A percentile compares a stretch with the other conserved stretches of the same genome.
These are phyloP conservation scores for Catagonus wagneri DNA, from an alignment of 2,113 vertebrate species.

Conservation along the genomic window DNA sequence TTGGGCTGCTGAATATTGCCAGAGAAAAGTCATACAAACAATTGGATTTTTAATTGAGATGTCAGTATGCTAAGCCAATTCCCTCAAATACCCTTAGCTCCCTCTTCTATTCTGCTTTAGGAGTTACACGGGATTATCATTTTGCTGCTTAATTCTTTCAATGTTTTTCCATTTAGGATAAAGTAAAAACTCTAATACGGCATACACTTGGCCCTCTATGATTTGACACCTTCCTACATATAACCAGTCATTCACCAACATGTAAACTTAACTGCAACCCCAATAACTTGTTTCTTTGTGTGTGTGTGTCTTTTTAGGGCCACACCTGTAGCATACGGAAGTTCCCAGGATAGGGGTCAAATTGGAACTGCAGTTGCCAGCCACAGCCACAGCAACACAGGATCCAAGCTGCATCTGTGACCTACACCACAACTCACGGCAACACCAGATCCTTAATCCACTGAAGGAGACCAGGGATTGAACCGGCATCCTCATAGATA, in stretches of 20 bases:
- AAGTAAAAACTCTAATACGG: background rate
- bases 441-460: too few species aligned
- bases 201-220: background rate
- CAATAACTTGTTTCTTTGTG: background rate
- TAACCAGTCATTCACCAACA: conserved; percentile 12
- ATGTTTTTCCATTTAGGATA: background rate
- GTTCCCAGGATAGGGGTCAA: too few species aligned
- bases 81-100: conserved; percentile 48
- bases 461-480: too few species aligned
- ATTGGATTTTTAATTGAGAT: conserved; percentile 12
- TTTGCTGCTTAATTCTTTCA: background rate
- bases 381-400: too few species aligned
- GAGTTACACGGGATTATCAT: background rate
- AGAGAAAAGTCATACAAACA: background rate
- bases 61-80: conserved; percentile 5
- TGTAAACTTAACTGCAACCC: background rate
- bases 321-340: too few species aligned
- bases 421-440: too few species aligned
- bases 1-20: background rate
- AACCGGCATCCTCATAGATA: too few species aligned
- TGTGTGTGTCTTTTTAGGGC: too few species aligned
- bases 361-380: too few species aligned
- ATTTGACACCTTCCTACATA: conserved; percentile 24
- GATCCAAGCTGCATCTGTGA: too few species aligned
- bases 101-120: conserved; percentile 28